Conservation (phyloP, 2,113 vertebrate species). For the Heliornis fulica region DNA sequence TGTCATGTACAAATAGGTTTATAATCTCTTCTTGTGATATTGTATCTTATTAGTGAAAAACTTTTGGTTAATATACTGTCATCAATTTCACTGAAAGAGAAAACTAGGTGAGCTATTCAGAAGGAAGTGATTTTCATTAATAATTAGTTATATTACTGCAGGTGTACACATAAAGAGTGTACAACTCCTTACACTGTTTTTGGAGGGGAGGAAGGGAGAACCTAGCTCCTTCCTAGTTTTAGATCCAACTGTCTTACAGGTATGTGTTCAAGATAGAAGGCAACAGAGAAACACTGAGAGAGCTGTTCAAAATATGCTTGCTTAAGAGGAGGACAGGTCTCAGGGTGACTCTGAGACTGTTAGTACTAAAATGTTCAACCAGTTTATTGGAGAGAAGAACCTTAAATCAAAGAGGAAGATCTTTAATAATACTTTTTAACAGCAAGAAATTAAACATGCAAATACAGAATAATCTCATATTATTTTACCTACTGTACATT, state of each 20-base stretch:
- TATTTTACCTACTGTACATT: constrained; percentile 43
- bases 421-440: constrained; percentile 30
- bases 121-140: not conserved
- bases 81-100: not conserved
- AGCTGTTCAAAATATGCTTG: not conserved
- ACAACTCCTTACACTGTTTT: not conserved
- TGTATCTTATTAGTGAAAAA: not conserved
- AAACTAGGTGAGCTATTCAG: not conserved
- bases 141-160: too few relatives aligned
- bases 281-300: not conserved
- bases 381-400: not conserved
- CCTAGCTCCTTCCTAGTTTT: not conserved
- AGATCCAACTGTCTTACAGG: not conserved
- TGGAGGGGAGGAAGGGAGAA: not conserved
- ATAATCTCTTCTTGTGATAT: not conserved
- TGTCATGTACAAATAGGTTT: not conserved
- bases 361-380: not conserved
- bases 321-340: not conserved
- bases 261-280: not conserved
- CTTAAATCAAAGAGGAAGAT: constrained; percentile 16
- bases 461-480: constrained; percentile 31
- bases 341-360: not conserved
- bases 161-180: not conserved
- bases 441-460: constrained; percentile 57
- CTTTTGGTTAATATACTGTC: not conserved